Evolutionary conservation across 2,113 vertebrate genomes (phyloP).

Genomic region (Hyperopisus bebe): DNA sequence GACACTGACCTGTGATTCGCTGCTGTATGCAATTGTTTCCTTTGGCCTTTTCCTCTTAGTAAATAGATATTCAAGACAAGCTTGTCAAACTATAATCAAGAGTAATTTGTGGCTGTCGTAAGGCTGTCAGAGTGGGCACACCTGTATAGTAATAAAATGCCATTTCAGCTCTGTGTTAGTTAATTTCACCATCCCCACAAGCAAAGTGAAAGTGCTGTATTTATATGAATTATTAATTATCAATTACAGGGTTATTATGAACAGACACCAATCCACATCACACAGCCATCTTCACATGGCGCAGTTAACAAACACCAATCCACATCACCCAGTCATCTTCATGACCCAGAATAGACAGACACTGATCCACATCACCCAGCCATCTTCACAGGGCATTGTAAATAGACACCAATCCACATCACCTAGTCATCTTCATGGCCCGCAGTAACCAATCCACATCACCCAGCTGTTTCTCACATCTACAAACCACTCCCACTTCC

Average conservation of each 20-base stretch:
- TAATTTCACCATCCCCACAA: not conserved
- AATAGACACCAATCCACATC: not conserved
- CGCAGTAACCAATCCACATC: not conserved
- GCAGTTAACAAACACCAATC: not conserved
- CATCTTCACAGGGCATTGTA: not conserved
- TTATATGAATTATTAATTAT: not conserved
- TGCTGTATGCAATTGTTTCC: not conserved
- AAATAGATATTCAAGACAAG: not conserved
- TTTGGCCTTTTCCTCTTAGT: not conserved
- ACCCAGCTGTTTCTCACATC: constrained; percentile 29
- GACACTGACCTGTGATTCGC: not conserved
- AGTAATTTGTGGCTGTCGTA: not conserved
- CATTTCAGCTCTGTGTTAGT: not conserved
- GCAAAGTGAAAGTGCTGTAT: not conserved
- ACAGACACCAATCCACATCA: not conserved
- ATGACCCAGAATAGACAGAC: not conserved
- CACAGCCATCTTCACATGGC: not conserved
- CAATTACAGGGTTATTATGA: not conserved
- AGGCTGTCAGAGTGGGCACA: not conserved
- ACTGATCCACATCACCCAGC: not conserved
- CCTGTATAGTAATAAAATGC: not conserved
- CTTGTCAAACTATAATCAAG: not conserved
- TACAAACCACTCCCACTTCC: constrained; percentile 59
- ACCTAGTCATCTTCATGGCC: not conserved
- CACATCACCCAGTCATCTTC: constrained; percentile 10